phyloP scores from a whole-genome alignment of 2,797 vertebrate species.

The Esox masquinongy region DNA sequence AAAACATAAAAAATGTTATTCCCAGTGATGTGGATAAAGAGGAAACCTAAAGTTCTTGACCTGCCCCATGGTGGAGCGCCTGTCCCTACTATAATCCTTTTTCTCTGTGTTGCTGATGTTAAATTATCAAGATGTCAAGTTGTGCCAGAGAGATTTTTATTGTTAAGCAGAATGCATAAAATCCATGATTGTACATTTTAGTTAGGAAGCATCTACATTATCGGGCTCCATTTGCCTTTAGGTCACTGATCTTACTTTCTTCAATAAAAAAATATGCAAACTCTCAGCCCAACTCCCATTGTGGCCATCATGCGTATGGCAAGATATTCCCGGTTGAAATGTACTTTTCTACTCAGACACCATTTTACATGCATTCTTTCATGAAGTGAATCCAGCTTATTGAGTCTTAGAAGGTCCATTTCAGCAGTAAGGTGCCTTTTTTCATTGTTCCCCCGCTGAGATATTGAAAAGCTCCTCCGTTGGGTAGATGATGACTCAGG shows the following conservation, averaged over 20 bases:
- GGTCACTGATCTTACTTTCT: background rate
- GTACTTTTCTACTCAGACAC: background rate
- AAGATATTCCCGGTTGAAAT: background rate
- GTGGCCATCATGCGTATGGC: background rate
- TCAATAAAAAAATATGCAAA: background rate
- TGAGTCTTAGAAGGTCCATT: background rate
- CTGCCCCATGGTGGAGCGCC: no score
- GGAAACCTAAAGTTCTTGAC: no score
- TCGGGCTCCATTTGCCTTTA: background rate
- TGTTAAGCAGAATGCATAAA: background rate
- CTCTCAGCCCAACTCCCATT: background rate
- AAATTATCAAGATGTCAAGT: background rate
- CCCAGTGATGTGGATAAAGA: no score
- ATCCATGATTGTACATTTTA: background rate
- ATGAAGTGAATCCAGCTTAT: background rate
- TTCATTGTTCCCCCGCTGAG: background rate
- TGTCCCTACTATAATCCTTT: no score
- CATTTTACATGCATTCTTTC: background rate
- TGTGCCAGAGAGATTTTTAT: background rate
- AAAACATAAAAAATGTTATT: no score
- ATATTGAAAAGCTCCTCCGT: background rate
- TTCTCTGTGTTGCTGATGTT: no score
- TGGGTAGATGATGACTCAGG: background rate
- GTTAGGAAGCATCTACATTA: background rate
- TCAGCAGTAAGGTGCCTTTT: background rate